Evolutionary conservation across 2,888 invertebrate genomes (phyloP), one percentile per base, ranked within the genome.

Genomic region (Theristus sp.): DNA sequence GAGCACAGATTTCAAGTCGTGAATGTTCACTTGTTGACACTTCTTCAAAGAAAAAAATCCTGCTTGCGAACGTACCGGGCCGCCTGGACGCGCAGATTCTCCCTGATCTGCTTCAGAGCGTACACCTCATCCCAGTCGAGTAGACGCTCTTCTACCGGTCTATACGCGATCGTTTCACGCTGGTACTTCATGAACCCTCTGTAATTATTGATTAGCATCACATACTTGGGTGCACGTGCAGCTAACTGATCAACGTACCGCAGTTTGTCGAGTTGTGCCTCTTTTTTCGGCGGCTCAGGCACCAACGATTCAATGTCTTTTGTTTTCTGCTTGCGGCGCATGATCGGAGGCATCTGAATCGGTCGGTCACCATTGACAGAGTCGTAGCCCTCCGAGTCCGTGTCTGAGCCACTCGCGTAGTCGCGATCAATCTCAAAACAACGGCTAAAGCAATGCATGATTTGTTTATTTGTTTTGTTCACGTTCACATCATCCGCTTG

Each of bases 61-160:
- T n/a, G n/a, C n/a, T n/a, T n/a, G n/a, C n/a, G n/a, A 6, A 6
- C 38, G 6, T 38, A 72, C 54, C 91, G 81, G 0, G 93, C 90
- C 1, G 93, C 90, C 67, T 93, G 93, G 17, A 85, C 82, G 58
- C 85, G 81, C 54, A 98, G 80, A n/a, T 88, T 89, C 57, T 76
- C 73, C 10, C 89, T 83, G 13, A 96, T 89, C 67, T 84, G 84
- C 24, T 80, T 80, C 70, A 84, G 84, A 74, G 89, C 86, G 78
- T 90, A 94, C 65, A 98, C 88, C 80, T 98, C 98, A 65, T 89
- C 84, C 94, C 94, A 98, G 76, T 98, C 96, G 64, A 87, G 83
- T 67, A 87, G 76, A 0, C 98, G 83, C 67, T 84, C 84, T 60
- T 84, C 85, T 0, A 86, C 85, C 47, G 86, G 82, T 1, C 96